A percentile compares a stretch with the other conserved stretches of the same genome.
phyloP scores from a whole-genome alignment of 2,888 invertebrate genomes.

The Clepsis dumicolana region DNA sequence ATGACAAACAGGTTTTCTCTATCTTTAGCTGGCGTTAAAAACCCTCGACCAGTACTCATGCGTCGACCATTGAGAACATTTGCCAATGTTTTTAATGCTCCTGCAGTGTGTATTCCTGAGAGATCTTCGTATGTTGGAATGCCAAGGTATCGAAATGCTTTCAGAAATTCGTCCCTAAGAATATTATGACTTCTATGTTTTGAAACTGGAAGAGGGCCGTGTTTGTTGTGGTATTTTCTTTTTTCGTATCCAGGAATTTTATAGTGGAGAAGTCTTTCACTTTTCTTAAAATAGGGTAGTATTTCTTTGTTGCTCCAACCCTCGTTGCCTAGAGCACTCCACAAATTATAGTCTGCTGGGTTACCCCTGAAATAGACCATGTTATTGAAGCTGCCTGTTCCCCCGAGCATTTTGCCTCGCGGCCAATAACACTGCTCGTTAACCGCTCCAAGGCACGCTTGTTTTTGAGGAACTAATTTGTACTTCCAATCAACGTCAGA shows the following conservation, averaged over 20 bases:
- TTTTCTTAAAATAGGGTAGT: background rate
- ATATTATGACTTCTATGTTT: background rate
- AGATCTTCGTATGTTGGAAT: constrained; percentile 2
- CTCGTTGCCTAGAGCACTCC: background rate
- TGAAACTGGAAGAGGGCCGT: background rate
- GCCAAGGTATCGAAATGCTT: background rate
- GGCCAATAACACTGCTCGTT: background rate
- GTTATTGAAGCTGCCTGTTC: constrained; percentile 1
- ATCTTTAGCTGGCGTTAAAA: background rate
- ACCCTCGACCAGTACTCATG: constrained; percentile 5
- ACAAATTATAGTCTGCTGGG: background rate
- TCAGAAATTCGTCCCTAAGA: background rate
- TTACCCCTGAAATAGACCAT: background rate
- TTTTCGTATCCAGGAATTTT: background rate
- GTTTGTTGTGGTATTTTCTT: background rate
- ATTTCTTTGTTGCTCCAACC: background rate
- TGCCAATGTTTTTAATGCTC: constrained; percentile 8
- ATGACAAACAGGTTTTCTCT: background rate
- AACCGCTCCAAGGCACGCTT: background rate
- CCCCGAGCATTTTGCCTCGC: constrained; percentile 5
- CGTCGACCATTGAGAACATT: background rate
- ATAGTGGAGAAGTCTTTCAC: background rate
- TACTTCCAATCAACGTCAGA: constrained; percentile 5
- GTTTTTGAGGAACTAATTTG: background rate
- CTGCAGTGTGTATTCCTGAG: background rate